Conservation (phyloP, 2,113 vertebrate genomes). For the Deroptyus accipitrinus region DNA sequence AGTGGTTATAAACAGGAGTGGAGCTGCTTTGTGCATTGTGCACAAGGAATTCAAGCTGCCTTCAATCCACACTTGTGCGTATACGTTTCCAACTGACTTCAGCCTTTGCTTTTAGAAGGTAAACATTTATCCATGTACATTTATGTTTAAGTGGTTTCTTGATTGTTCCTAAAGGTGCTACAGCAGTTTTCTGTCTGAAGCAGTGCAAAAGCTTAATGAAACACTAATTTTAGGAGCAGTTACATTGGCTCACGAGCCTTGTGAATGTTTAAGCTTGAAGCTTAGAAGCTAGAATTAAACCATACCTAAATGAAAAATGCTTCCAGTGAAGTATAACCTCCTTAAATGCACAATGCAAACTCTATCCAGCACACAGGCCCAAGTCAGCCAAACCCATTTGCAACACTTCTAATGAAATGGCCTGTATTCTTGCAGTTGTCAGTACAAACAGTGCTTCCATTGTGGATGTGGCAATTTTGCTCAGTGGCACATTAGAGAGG, state of each 20-base stretch:
- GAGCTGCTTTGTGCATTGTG: neutral
- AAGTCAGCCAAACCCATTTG: neutral
- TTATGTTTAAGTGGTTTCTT: neutral
- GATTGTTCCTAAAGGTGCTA: neutral
- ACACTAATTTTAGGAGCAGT: neutral
- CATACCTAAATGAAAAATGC: neutral
- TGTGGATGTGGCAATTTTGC: neutral
- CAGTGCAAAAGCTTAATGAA: neutral
- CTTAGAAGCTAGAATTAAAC: neutral
- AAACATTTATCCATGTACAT: neutral
- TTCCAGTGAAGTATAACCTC: neutral
- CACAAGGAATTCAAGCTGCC: neutral
- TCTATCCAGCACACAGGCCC: neutral
- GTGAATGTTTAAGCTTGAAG: neutral
- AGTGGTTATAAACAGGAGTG: neutral
- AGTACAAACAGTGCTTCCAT: neutral
- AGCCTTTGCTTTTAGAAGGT: neutral
- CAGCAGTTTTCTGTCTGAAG: accelerated
- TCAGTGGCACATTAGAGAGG: neutral
- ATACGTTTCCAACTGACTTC: neutral
- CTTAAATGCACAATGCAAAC: neutral
- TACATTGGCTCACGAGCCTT: neutral
- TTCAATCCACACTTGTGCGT: neutral
- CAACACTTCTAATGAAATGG: neutral
- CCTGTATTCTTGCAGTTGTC: neutral